phyloP scores from a whole-genome alignment of 2,113 vertebrate species.

The Pachycephala philippinensis region DNA sequence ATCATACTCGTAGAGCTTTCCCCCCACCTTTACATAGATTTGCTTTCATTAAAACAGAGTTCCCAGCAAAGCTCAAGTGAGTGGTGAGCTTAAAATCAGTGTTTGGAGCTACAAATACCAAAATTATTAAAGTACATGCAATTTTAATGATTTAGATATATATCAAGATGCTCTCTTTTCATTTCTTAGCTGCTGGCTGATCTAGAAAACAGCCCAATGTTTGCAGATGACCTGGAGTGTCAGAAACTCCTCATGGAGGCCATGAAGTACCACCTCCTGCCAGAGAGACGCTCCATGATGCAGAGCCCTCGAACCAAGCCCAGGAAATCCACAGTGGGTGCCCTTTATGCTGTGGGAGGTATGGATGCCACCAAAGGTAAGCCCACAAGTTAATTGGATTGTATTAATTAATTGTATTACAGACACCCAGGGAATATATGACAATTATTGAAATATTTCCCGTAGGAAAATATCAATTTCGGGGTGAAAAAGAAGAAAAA shows the following conservation, averaged over 20 bases:
- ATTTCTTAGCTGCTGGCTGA: slow-evolving; percentile 87
- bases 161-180: neutral
- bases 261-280: slow-evolving; percentile 97
- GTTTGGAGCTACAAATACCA: neutral
- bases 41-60: neutral
- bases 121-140: neutral
- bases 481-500: neutral
- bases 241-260: slow-evolving; percentile 97
- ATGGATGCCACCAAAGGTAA: slow-evolving; percentile 95
- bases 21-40: neutral
- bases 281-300: slow-evolving; percentile 91
- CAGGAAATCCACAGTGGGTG: slow-evolving; percentile 95
- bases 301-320: slow-evolving; percentile 96
- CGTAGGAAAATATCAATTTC: neutral
- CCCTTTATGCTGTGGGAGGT: slow-evolving; percentile 93
- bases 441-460: neutral
- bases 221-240: slow-evolving; percentile 90
- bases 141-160: neutral
- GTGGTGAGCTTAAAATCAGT: neutral
- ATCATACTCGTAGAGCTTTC: neutral
- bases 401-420: neutral
- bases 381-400: neutral
- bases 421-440: neutral
- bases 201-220: slow-evolving; percentile 94
- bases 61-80: neutral